Evolutionary conservation across 2,113 vertebrate species (phyloP).

Genomic region (Machaerirhynchus nigripectus): DNA sequence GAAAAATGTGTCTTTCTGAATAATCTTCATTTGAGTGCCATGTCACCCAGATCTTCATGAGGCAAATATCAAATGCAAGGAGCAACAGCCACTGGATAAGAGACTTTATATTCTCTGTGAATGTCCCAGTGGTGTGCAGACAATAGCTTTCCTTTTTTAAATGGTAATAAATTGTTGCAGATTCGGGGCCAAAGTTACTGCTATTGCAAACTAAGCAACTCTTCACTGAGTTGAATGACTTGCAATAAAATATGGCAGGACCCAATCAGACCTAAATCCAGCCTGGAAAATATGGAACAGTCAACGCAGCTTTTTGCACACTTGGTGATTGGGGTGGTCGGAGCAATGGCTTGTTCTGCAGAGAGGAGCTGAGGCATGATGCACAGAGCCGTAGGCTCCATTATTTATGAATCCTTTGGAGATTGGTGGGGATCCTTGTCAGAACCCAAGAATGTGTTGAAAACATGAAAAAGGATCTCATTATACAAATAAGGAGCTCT

Average conservation of each 20-base stretch:
- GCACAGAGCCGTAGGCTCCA: not conserved
- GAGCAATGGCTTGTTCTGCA: not conserved
- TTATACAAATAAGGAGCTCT: not conserved
- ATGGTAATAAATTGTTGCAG: not conserved
- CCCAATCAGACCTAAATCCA: not conserved
- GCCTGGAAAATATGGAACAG: not conserved
- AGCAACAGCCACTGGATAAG: not conserved
- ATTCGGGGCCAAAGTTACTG: not conserved
- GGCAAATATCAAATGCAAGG: not conserved
- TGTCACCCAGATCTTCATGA: not conserved
- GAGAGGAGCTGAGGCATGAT: not conserved
- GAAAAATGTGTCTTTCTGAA: constrained; percentile 25
- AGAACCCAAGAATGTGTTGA: not conserved
- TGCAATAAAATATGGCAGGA: not conserved
- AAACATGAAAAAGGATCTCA: not conserved
- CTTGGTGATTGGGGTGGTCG: not conserved
- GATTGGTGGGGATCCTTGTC: not conserved
- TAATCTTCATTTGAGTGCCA: not conserved
- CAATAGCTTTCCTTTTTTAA: not conserved
- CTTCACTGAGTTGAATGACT: not conserved
- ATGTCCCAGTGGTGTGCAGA: not conserved
- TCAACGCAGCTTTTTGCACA: not conserved
- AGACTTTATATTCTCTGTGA: not conserved
- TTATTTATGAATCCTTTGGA: not conserved
- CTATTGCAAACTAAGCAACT: not conserved